phyloP scores from a whole-genome alignment of 2,888 invertebrate species.

The Heliconius erato region DNA sequence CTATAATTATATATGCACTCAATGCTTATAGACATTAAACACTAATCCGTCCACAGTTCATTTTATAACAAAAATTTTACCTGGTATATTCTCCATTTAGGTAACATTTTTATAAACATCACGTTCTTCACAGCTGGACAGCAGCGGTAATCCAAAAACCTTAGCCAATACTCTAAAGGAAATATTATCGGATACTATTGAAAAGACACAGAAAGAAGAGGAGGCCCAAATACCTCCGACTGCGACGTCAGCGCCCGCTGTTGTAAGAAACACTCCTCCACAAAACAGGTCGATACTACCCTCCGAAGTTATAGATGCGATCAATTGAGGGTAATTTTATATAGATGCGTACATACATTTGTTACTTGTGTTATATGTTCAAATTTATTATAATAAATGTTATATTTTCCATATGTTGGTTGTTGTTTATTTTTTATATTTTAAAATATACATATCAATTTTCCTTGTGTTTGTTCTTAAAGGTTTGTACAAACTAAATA shows the following conservation, averaged over 20 bases:
- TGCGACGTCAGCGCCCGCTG: constrained; percentile 49
- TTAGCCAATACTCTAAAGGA: constrained; percentile 76
- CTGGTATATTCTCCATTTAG: constrained; percentile 24
- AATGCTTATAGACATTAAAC: background rate
- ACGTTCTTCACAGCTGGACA: constrained; percentile 68
- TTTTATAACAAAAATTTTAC: background rate
- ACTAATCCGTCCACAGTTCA: background rate
- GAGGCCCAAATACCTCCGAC: constrained; percentile 44
- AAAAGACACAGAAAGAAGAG: constrained; percentile 62
- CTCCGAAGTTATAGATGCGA: constrained; percentile 32
- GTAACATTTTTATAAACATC: constrained; percentile 41
- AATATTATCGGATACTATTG: constrained; percentile 76
- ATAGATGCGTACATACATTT: constrained; percentile 46
- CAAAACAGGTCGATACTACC: constrained; percentile 8
- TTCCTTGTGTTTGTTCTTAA: too few species aligned
- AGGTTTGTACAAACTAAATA: too few species aligned
- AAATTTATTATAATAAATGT: constrained; percentile 59
- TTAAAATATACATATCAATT: too few species aligned
- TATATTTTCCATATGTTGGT: constrained; percentile 49
- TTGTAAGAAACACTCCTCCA: constrained; percentile 38
- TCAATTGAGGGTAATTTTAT: constrained; percentile 53
- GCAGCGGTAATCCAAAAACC: constrained; percentile 75
- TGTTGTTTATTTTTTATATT: constrained; percentile 19
- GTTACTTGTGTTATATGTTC: constrained; percentile 51
- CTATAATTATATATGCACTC: background rate